These are phyloP conservation scores for Argyra leucocephala DNA, from an alignment of 2,888 invertebrate species.

Conservation along the genomic window DNA sequence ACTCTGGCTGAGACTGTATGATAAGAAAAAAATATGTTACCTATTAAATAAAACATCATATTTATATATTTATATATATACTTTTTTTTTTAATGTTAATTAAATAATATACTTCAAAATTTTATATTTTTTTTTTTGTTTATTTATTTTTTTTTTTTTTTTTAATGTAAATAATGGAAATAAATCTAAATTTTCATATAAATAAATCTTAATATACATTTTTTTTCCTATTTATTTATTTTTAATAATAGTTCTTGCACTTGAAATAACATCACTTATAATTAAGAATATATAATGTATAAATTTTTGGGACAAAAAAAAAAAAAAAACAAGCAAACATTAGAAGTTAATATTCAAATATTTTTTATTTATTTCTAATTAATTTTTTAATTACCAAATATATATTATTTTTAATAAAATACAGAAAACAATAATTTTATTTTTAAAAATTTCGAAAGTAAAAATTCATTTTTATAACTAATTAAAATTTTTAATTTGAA, in stretches of 20 bases:
- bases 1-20: too few relatives aligned
- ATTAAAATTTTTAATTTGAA: background rate
- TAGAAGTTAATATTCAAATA: background rate
- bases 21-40: too few relatives aligned
- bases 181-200: slow-evolving; percentile 1
- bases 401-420: background rate
- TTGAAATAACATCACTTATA: slow-evolving; percentile 1
- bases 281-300: background rate
- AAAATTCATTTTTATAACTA: background rate
- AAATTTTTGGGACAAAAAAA: background rate
- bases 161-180: background rate
- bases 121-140: background rate
- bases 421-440: background rate
- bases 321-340: too few relatives aligned
- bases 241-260: background rate
- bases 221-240: background rate
- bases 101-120: background rate
- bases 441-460: background rate
- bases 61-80: too few relatives aligned
- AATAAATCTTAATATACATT: background rate
- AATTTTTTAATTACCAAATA: too few relatives aligned
- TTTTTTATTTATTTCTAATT: background rate
- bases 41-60: too few relatives aligned
- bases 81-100: background rate
- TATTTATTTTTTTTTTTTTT: background rate